Conservation (phyloP, 2,797 vertebrate species). For the Synanceia verrucosa region DNA sequence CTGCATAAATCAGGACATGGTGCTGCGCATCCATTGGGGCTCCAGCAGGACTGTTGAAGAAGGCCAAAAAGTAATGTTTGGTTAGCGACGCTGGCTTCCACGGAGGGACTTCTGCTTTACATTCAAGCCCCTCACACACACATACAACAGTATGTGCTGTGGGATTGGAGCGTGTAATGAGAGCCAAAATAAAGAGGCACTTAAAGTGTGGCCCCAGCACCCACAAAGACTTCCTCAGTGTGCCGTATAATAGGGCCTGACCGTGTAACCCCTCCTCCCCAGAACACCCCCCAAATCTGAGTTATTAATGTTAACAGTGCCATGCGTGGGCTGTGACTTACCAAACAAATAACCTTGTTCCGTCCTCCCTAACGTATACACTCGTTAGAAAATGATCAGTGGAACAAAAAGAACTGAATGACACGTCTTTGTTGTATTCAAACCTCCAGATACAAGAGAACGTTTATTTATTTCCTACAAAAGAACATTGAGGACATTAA, state of each 20-base stretch:
- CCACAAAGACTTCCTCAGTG: conserved; percentile 82
- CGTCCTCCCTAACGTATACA: conserved; percentile 85
- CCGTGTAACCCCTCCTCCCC: conserved; percentile 78
- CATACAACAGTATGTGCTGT: conserved; percentile 67
- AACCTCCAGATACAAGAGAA: conserved; percentile 10
- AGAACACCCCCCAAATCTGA: conserved; percentile 77
- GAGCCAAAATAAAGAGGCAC: conserved; percentile 82
- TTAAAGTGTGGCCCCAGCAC: conserved; percentile 75
- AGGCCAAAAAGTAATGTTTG: conserved; percentile 62
- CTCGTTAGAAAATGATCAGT: conserved; percentile 22
- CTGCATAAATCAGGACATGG: conserved; percentile 56
- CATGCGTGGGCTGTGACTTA: conserved; percentile 78
- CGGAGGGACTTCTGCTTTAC: conserved; percentile 61
- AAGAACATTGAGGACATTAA: conserved; percentile 85
- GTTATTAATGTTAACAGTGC: conserved; percentile 89
- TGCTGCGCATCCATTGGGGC: conserved; percentile 26
- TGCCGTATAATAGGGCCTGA: conserved; percentile 80
- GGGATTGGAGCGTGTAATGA: conserved; percentile 76
- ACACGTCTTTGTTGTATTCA: conserved; percentile 85
- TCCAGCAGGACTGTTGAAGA: conserved; percentile 2
- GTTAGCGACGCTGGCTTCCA: conserved; percentile 64
- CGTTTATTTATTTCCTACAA: conserved; percentile 73
- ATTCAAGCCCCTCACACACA: conserved; percentile 55
- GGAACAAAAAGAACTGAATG: conserved; percentile 70
- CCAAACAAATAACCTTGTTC: conserved; percentile 82